Evolutionary conservation across 2,797 vertebrate species (phyloP).

Genomic region (Enteromius argenteus): DNA sequence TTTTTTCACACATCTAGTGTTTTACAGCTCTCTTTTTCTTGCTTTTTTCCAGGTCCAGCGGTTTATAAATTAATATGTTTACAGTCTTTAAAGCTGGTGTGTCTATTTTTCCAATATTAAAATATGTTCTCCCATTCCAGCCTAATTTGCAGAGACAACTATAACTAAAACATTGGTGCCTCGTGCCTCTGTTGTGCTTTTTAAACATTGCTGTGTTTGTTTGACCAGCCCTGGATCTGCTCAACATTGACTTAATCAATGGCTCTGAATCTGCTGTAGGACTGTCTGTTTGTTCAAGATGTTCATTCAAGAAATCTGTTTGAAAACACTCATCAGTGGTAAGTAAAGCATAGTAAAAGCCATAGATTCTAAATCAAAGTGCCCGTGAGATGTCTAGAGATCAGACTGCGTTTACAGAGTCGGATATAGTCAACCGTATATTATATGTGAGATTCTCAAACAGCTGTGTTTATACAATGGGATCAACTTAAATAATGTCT

Average conservation of each 20-base stretch:
- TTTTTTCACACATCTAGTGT: slow-evolving; percentile 9
- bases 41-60: not conserved
- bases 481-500: not conserved
- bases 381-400: not conserved
- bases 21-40: slow-evolving; percentile 16
- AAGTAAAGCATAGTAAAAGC: not conserved
- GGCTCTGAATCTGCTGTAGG: not conserved
- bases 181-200: not conserved
- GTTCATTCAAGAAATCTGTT: not conserved
- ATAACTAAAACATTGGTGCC: not conserved
- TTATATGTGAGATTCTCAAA: not conserved
- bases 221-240: not conserved
- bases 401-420: not conserved
- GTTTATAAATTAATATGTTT: slow-evolving; percentile 25
- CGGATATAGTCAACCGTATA: not conserved
- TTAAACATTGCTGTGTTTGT: slow-evolving; percentile 18
- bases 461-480: not conserved
- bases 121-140: not conserved
- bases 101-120: not conserved
- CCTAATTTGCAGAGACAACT: slow-evolving; percentile 8
- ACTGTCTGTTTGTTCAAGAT: not conserved
- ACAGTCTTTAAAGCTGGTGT: slow-evolving; percentile 20
- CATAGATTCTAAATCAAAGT: not conserved
- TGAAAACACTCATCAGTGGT: not conserved
- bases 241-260: not conserved